phyloP scores from a whole-genome alignment of 2,113 vertebrate species.

The Tetrao urogallus region DNA sequence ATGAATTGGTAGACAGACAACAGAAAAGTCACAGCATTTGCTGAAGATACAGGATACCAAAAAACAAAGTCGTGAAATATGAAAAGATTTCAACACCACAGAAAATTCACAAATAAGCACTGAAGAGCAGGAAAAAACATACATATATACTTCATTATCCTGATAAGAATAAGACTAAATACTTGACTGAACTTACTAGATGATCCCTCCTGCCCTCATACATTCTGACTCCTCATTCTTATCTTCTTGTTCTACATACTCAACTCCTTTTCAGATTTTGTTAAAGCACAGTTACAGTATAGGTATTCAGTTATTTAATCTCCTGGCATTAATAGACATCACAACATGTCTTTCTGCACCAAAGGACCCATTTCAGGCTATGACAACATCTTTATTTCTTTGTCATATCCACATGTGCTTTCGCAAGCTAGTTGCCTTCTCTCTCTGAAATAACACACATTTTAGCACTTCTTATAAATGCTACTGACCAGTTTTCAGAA shows the following conservation, averaged over 20 bases:
- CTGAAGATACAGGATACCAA: neutral
- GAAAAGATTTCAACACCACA: neutral
- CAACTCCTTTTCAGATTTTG: neutral
- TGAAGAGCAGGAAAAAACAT: neutral
- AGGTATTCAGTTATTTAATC: neutral
- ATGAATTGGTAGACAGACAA: neutral
- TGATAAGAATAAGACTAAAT: too few relatives aligned
- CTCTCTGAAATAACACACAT: rapidly evolving
- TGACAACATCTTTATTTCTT: neutral
- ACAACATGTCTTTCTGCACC: neutral
- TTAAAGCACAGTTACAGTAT: neutral
- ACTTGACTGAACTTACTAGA: neutral
- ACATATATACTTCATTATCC: too few relatives aligned
- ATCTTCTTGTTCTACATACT: neutral
- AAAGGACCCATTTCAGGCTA: neutral
- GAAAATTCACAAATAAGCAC: neutral
- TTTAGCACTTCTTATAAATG: neutral
- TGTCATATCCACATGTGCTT: neutral
- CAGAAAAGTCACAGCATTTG: neutral
- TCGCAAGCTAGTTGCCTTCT: neutral
- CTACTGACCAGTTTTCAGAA: too few relatives aligned
- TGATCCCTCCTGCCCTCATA: neutral
- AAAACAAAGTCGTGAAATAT: neutral
- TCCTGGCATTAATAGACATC: neutral
- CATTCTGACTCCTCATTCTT: neutral